Evolutionary conservation across 2,113 vertebrate species (phyloP), one percentile per base, ranked within the genome.

Genomic region (Carassius auratus): DNA sequence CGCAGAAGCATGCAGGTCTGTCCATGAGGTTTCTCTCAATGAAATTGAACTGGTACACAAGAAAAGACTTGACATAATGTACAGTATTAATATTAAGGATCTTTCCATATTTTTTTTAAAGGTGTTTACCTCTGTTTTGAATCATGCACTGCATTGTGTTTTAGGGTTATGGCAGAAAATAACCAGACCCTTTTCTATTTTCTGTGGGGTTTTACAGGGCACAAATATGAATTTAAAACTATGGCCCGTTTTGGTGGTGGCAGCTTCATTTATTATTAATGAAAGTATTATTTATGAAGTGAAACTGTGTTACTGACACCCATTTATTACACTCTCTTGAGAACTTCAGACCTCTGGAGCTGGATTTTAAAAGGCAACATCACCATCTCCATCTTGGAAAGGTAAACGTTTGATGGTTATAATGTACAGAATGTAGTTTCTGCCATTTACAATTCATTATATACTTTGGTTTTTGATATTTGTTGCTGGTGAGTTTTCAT

Each of bases 341-440:
- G 38, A 45, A 23, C 12, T 14, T 9, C 45, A 13, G 76, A 50
- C 59, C 79, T 79, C 68, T 87, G 78, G n/a, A 62, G n/a, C 21
- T 23, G 21, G 21, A 61, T 23, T 61, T 61, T 21, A 61, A 21
- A 21, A 42, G 38, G 8, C 38, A 13, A 26, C 23, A 23, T 26
- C 23, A 64, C 5, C 23, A 13, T 23, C 23, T 8, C 61, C 10
- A 64, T 64, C n/a, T 64, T 64, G 23, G 61, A 26, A 64, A 64
- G 23, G 61, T 26, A 10, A 64, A 23, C 21, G 3, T 12, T 64
- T 64, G 10, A 64, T 64, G 61, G 26, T 64, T 64, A 26, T 26
- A 5, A 26, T 64, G 10, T 64, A 23, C n/a, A 64, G 1, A 4
- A 64, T 59, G 19, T 26, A 64, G n/a, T 26, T 26, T 62, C 8